Percentiles rank a stretch among this genome's conserved stretches.
Evolutionary conservation across 2,113 vertebrate species (phyloP).

Genomic region (Forbesichthys agassizii): DNA sequence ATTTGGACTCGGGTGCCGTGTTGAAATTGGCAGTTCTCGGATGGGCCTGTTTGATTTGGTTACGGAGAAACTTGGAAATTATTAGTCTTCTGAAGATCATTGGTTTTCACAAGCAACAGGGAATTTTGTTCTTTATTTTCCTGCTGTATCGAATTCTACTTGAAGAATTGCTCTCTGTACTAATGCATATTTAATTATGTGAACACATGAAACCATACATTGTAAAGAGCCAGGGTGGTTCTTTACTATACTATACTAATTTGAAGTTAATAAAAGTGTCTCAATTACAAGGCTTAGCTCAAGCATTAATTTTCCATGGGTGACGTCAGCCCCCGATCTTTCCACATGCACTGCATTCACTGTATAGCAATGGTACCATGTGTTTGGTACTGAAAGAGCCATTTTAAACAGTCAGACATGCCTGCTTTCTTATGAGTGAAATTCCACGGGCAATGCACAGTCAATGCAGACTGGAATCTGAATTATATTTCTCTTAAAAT

Average conservation of each 20-base stretch:
- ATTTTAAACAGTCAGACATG: neutral
- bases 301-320: slow-evolving; percentile 15
- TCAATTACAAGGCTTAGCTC: neutral
- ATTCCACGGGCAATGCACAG: neutral
- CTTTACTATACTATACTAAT: neutral
- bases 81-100: neutral
- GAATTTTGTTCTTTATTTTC: neutral
- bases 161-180: neutral
- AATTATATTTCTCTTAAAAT: neutral
- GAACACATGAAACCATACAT: neutral
- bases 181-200: neutral
- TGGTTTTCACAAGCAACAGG: neutral
- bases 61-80: neutral
- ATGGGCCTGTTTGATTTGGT: slow-evolving; percentile 7
- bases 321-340: neutral
- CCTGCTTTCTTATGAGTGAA: neutral
- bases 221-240: neutral
- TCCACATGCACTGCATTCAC: slow-evolving; percentile 6
- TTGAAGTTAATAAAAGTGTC: slow-evolving; percentile 19
- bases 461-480: neutral
- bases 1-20: neutral
- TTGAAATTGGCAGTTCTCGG: neutral
- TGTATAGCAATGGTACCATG: neutral
- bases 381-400: neutral
- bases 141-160: too few relatives aligned